Evolutionary conservation across 2,113 vertebrate species (phyloP), one percentile per base, ranked within the genome.

Genomic region (Rhinolophus ferrumequinum): DNA sequence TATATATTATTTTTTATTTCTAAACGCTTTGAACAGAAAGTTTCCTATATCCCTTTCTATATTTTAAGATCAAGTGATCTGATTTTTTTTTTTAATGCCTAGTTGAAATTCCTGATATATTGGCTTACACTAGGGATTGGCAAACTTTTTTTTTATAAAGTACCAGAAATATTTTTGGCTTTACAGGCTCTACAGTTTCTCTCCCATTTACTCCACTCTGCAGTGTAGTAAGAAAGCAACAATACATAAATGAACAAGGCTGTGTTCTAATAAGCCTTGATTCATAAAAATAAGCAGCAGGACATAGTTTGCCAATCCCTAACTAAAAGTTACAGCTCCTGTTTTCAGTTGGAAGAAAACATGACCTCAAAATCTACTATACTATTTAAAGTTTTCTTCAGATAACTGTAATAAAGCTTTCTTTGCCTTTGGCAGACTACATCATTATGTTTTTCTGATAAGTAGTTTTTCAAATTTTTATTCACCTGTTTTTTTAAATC

Each of bases 11-110:
- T 47, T 28, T 76, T 83, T 86, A 18, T 70, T 96, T 93, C 47
- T 77, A 24, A 96, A 64, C 15, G 66, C 81, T 90, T 67, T 33
- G 35, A 52, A 72, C 56, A 93, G 33, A 88, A 84, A 33, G 21
- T 62, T 95, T 95, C 10, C 38, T 72, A 26, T 66, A 35, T 64
- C 24, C 15, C 35, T 88, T 94, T 38, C 16, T 87, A 18, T 88
- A 84, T 89, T 89, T 87, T 87, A 94, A 82, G 35, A 66, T 92
- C 19, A 88, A 10, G 54, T 24, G 60, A 69, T 90, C 76, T 88
- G 24, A 90, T 87, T 92, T 87, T 73, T 92, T 24, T 50, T 44
- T 44, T 44, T 44, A 44, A 80, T 85, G n/a, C n/a, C 28, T 87
- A 79, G 52, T n/a, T 44, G 28, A 94, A 93, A 89, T 90, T 93